Evolutionary conservation across 2,113 vertebrate species (phyloP), one percentile per base, ranked within the genome.

Genomic region (Terrapene triunguis): DNA sequence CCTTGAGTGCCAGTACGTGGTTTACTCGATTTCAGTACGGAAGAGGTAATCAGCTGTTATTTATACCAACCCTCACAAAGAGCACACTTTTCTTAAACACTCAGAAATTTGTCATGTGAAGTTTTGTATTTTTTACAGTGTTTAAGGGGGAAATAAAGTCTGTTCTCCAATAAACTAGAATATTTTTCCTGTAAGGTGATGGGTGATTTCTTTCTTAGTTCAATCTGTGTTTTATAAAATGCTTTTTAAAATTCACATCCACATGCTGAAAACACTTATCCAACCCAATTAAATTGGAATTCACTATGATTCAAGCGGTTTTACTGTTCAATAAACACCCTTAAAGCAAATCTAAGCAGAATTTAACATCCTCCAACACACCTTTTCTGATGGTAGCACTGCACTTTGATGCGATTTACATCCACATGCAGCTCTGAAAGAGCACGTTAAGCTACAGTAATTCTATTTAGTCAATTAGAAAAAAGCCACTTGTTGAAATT

Each of bases 161-260:
- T 86, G 42, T 74, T 87, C 93, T 96, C 88, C 69, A 97, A 87
- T 96, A 98, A 98, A 97, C 86, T 27, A 76, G 38, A 10, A 78
- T 44, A 47, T 79, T 84, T 69, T 51, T 59, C 94, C 24, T 16
- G 78, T 83, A 42, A 80, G 80, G 8, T 22, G 65, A 25, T 24
- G 83, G 86, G 17, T 82, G 65, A 2, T 3, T 69, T 69, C 2
- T 10, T 76, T n/a, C 44, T 55, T 69, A 82, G 32, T 9, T 72
- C 19, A 24, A 74, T 62, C 12, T 78, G 21, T 59, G 38, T 62
- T 51, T 84, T 25, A 88, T 51, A 85, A 85, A 44, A n/a, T 1
- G 19, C 65, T 4, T 13, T 48, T 27, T 21, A 3, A 4, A 16
- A 44, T 80, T 90, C 69, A 81, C 42, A 76, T 22, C 10, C 69